Evolutionary conservation across 2,797 vertebrate genomes (phyloP).

Genomic region (Momotus momota): DNA sequence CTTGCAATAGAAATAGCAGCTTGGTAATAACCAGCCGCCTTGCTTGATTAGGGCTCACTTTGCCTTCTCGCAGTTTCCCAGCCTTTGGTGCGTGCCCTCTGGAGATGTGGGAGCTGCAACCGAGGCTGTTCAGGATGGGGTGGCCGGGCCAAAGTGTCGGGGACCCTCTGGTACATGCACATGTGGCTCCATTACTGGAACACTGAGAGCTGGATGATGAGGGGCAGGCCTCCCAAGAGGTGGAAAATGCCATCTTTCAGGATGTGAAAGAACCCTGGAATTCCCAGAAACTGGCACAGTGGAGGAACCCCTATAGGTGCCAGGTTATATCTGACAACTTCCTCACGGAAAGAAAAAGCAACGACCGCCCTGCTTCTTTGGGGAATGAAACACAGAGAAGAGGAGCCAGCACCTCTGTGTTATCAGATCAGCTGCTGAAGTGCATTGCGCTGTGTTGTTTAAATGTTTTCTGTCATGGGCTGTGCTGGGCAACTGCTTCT

Average conservation of each 20-base stretch:
- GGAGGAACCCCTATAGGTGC: not conserved
- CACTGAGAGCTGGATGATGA: not conserved
- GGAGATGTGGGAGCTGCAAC: not conserved
- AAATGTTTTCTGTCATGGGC: not conserved
- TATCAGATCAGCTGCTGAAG: not conserved
- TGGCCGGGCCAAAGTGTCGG: not conserved
- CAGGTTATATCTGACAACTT: not conserved
- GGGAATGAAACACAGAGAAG: not conserved
- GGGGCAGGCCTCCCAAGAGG: not conserved
- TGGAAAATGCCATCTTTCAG: not conserved
- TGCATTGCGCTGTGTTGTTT: not conserved
- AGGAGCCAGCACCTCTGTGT: not conserved
- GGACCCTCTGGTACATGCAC: not conserved
- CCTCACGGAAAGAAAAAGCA: not conserved
- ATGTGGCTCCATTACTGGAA: not conserved
- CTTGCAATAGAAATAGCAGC: conserved; percentile 32
- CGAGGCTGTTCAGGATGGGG: not conserved
- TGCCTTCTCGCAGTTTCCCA: conserved; percentile 41
- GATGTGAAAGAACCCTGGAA: not conserved
- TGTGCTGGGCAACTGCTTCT: not conserved
- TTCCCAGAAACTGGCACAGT: not conserved
- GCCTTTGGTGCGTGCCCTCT: not conserved
- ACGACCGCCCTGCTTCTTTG: not conserved
- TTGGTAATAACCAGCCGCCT: not conserved
- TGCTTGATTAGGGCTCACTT: conserved; percentile 9